A percentile compares a stretch with the other conserved stretches of the same genome.
phyloP scores from a whole-genome alignment of 2,888 invertebrate species.

The Cenopis cana region DNA sequence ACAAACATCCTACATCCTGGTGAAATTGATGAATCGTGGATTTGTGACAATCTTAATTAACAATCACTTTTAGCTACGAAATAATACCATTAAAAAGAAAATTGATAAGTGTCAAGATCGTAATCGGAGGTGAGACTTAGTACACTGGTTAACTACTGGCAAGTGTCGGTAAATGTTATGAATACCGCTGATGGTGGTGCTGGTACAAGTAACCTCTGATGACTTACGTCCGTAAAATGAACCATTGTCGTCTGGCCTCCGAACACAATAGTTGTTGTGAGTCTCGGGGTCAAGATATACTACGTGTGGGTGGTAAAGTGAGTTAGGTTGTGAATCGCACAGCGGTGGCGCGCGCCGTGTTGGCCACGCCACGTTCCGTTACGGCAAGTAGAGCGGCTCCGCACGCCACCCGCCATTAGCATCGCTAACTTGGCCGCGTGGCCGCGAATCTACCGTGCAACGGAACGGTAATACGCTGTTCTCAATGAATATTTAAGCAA shows the following conservation, averaged over 20 bases:
- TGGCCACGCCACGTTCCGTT: constrained; percentile 68
- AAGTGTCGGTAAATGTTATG: too few relatives aligned
- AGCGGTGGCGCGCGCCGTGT: background rate
- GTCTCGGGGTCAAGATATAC: background rate
- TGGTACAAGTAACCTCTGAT: too few relatives aligned
- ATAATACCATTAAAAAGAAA: background rate
- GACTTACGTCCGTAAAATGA: too few relatives aligned
- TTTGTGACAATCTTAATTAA: background rate
- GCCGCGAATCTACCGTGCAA: constrained; percentile 45
- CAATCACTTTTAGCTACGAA: background rate
- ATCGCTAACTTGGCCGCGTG: constrained; percentile 57
- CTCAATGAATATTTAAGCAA: constrained; percentile 29
- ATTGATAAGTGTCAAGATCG: too few relatives aligned
- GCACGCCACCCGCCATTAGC: constrained; percentile 61
- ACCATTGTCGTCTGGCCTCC: background rate
- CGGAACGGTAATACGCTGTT: constrained; percentile 26
- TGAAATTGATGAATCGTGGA: background rate
- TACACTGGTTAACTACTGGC: too few relatives aligned
- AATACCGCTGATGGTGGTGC: too few relatives aligned
- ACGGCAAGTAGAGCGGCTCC: constrained; percentile 71
- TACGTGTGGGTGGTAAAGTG: background rate
- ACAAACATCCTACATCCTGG: too few relatives aligned
- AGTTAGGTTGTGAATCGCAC: background rate
- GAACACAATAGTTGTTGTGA: background rate
- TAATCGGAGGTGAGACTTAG: too few relatives aligned